phyloP scores from a whole-genome alignment of 2,888 invertebrate genomes.

The Cephus runcator region DNA sequence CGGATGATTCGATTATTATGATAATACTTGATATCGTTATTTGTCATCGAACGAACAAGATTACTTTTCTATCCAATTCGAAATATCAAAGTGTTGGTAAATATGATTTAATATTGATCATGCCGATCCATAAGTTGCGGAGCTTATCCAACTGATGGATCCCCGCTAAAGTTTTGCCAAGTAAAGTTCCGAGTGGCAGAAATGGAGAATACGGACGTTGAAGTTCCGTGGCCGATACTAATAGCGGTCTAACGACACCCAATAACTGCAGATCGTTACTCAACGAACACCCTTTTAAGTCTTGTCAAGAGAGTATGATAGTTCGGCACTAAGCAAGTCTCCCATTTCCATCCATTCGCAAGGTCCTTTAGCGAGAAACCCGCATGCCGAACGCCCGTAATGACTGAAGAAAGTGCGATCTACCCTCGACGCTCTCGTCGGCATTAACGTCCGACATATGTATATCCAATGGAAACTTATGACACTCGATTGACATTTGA shows the following conservation, averaged over 20 bases:
- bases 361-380: neutral
- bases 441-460: neutral
- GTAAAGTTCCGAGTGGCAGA: neutral
- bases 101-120: neutral
- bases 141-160: neutral
- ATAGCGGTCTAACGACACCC: conserved; percentile 21
- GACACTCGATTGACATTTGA: neutral
- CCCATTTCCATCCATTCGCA: neutral
- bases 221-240: conserved; percentile 17
- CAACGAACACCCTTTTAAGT: conserved; percentile 30
- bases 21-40: too few relatives aligned
- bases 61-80: neutral
- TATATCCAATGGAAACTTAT: neutral
- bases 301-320: neutral
- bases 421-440: neutral
- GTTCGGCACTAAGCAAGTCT: neutral
- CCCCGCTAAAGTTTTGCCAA: neutral
- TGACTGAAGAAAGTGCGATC: neutral
- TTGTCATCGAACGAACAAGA: neutral
- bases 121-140: neutral
- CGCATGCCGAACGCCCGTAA: neutral
- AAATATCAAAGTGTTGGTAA: neutral
- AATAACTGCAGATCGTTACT: conserved; percentile 32
- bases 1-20: too few relatives aligned
- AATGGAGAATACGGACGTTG: neutral